Conservation (phyloP, 1,140 invertebrate species). For the Drosophila burlai region DNA sequence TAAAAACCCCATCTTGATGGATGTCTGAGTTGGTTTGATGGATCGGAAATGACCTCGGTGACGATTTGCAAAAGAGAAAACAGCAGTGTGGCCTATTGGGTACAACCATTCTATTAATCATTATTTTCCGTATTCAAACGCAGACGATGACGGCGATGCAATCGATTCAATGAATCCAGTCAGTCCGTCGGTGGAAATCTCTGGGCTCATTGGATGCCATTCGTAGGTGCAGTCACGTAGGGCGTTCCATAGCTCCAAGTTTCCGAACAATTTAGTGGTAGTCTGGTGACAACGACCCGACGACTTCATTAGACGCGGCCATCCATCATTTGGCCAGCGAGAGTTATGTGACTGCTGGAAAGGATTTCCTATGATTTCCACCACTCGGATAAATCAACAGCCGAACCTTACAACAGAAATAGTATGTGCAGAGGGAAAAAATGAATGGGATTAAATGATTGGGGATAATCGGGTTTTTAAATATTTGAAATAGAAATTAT, state of each 20-base stretch:
- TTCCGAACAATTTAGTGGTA: constrained; percentile 64
- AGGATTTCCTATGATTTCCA: constrained; percentile 79
- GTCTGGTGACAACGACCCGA: constrained; percentile 79
- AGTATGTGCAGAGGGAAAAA: constrained; percentile 4
- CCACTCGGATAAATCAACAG: constrained; percentile 58
- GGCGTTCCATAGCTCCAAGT: constrained; percentile 41
- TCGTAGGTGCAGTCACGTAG: constrained; percentile 77
- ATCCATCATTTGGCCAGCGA: constrained; percentile 58
- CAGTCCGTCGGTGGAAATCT: constrained; percentile 15
- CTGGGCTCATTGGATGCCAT: constrained; percentile 64
- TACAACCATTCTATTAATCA: constrained; percentile 27
- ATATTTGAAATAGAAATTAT: neutral
- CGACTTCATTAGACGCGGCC: constrained; percentile 79
- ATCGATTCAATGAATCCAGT: constrained; percentile 26
- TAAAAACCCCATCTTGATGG: constrained; percentile 7
- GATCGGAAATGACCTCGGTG: constrained; percentile 16
- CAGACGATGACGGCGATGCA: constrained; percentile 15
- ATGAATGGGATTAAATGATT: neutral
- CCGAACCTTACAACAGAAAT: constrained; percentile 12
- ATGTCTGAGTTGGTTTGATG: constrained; percentile 21
- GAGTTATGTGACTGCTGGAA: constrained; percentile 75
- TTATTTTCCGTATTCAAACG: constrained; percentile 28
- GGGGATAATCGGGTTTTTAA: neutral
- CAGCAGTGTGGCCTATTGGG: constrained; percentile 14
- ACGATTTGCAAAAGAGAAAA: constrained; percentile 19